Evolutionary conservation across 2,113 vertebrate species (phyloP).

Genomic region (Acinonyx jubatus): DNA sequence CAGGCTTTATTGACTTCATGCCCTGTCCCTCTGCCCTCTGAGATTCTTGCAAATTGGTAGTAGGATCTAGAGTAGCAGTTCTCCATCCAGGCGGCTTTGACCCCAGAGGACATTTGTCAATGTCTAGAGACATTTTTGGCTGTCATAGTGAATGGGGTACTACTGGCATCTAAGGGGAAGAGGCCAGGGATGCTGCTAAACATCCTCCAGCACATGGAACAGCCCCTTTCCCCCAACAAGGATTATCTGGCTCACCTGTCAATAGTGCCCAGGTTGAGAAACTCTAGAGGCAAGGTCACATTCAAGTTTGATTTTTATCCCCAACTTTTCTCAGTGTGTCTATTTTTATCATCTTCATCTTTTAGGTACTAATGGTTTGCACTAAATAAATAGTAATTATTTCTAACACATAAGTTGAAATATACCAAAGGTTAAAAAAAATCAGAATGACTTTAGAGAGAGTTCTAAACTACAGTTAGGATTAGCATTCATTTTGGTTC

Average conservation of each 20-base stretch:
- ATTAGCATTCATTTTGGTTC: conserved; percentile 27
- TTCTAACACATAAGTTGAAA: conserved; percentile 38
- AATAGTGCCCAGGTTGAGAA: background rate
- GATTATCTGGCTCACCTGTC: background rate
- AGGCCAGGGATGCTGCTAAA: background rate
- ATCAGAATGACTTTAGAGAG: background rate
- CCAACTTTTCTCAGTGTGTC: background rate
- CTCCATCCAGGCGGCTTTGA: background rate
- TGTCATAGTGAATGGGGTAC: background rate
- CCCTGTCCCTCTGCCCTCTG: background rate
- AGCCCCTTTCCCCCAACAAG: background rate
- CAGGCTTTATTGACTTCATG: background rate
- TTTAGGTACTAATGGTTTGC: background rate
- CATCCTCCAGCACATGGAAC: too few relatives aligned
- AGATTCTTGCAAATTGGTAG: background rate
- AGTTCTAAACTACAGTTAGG: background rate
- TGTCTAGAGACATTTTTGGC: background rate
- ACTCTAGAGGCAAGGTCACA: background rate
- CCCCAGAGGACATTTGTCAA: background rate
- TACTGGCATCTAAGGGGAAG: background rate
- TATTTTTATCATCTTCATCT: conserved; percentile 37
- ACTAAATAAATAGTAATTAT: conserved; percentile 30
- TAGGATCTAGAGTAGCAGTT: background rate
- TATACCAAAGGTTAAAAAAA: background rate
- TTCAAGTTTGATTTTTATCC: background rate